A percentile compares a stretch with the other conserved stretches of the same genome.
These are phyloP conservation scores for Denticeps clupeoides DNA, from an alignment of 2,797 vertebrate genomes.

Conservation along the genomic window DNA sequence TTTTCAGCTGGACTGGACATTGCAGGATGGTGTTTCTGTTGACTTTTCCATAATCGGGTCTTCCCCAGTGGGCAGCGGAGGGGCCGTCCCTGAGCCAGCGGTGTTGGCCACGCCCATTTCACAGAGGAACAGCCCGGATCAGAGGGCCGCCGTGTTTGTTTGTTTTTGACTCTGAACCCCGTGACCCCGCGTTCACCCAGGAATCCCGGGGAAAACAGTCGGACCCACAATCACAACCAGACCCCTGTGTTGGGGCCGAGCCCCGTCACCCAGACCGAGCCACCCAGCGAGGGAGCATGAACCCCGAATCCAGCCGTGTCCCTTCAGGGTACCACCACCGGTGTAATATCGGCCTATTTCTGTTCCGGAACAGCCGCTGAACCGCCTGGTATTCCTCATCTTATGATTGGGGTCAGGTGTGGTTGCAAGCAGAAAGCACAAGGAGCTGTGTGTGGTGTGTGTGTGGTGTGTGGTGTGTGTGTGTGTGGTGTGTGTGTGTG, in stretches of 20 bases:
- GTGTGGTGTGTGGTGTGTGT: neutral
- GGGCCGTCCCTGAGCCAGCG: no score
- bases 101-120: conserved; percentile 3
- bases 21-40: no score
- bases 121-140: conserved; percentile 45
- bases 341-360: no score
- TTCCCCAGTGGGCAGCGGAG: no score
- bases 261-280: conserved; percentile 29
- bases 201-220: conserved; percentile 43
- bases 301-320: no score
- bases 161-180: conserved; percentile 49
- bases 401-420: neutral
- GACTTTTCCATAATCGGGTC: no score
- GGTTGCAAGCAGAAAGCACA: neutral
- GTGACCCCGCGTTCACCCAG: conserved; percentile 56
- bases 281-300: conserved; percentile 48
- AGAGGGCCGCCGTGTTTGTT: conserved; percentile 58
- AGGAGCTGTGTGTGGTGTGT: no score
- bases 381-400: no score
- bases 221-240: conserved; percentile 61
- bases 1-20: no score
- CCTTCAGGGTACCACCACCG: no score
- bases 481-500: neutral
- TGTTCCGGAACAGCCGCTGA: no score
- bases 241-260: conserved; percentile 27